A percentile compares a stretch with the other conserved stretches of the same genome.
These are phyloP conservation scores for Siniperca chuatsi DNA, from an alignment of 2,113 vertebrate genomes.

Conservation along the genomic window DNA sequence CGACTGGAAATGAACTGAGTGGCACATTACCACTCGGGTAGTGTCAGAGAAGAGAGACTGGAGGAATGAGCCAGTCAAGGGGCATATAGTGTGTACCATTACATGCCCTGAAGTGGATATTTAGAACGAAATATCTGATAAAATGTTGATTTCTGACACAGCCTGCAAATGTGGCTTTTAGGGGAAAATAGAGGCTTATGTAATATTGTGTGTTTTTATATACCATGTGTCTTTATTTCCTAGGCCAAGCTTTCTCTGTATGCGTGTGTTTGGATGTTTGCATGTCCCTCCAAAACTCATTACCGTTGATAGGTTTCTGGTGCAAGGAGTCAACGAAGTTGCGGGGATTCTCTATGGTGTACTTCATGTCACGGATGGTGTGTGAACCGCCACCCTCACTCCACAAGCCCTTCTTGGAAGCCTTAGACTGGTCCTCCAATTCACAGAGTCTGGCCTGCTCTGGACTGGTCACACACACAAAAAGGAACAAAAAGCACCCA, in stretches of 20 bases:
- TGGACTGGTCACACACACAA: slow-evolving; percentile 81
- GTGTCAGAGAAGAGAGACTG: slow-evolving; percentile 55
- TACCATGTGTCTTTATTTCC: neutral
- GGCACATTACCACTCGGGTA: slow-evolving; percentile 48
- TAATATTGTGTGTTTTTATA: slow-evolving; percentile 15
- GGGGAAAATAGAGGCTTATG: slow-evolving; percentile 17
- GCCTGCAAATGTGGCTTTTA: slow-evolving; percentile 5
- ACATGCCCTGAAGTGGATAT: slow-evolving; percentile 30
- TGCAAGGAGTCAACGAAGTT: slow-evolving; percentile 97
- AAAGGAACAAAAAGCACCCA: neutral
- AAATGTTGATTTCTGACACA: slow-evolving; percentile 10
- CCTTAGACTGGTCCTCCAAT: slow-evolving; percentile 92
- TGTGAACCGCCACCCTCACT: slow-evolving; percentile 91
- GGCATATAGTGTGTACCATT: slow-evolving; percentile 32
- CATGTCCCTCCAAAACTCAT: slow-evolving; percentile 28
- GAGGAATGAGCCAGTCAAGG: slow-evolving; percentile 47
- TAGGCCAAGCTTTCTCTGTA: neutral
- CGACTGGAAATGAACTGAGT: slow-evolving; percentile 62
- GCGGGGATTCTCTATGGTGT: slow-evolving; percentile 94
- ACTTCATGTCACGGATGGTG: slow-evolving; percentile 94
- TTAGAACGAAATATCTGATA: slow-evolving; percentile 1
- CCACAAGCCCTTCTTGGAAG: slow-evolving; percentile 93
- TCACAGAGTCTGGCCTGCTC: slow-evolving; percentile 94
- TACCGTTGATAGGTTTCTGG: slow-evolving; percentile 97
- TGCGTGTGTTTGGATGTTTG: neutral